Conservation (phyloP, 2,113 vertebrate genomes). For the Melanerpes formicivorus region DNA sequence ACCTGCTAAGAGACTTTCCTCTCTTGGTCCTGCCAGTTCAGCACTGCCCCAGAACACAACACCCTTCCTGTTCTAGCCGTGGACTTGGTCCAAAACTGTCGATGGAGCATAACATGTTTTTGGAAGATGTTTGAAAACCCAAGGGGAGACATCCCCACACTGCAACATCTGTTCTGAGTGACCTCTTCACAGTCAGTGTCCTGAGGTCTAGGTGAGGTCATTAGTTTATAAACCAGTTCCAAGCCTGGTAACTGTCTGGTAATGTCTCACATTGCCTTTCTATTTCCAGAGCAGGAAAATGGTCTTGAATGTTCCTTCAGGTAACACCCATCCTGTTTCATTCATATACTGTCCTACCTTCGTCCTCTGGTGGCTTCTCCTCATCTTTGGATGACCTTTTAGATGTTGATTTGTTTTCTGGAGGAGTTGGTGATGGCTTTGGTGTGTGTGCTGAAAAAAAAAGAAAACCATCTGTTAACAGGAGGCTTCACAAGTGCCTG, state of each 20-base stretch:
- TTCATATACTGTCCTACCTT: conserved; percentile 71
- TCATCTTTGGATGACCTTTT: conserved; percentile 73
- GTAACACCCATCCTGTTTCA: conserved; percentile 47
- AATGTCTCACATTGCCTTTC: background rate
- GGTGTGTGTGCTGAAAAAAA: conserved; percentile 57
- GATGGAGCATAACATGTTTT: background rate
- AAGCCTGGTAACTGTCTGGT: conserved; percentile 41
- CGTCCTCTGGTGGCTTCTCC: conserved; percentile 64
- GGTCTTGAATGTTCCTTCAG: conserved; percentile 4
- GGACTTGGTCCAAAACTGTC: conserved; percentile 19
- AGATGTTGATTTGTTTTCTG: conserved; percentile 63
- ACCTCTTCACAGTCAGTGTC: background rate
- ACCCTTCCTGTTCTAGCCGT: background rate
- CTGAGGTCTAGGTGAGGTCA: conserved; percentile 10
- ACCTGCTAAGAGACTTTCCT: background rate
- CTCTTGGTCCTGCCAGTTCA: background rate
- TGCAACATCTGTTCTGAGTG: background rate
- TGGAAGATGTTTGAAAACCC: background rate
- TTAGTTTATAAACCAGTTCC: background rate
- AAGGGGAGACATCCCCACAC: background rate
- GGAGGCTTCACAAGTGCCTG: background rate
- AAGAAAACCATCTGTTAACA: conserved; percentile 11
- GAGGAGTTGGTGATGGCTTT: conserved; percentile 29
- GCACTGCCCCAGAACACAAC: background rate
- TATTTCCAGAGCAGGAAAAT: conserved; percentile 39